These are phyloP conservation scores for Lytechinus variegatus DNA, from an alignment of 35 echinoderm and acorn worm species.

Conservation along the genomic window DNA sequence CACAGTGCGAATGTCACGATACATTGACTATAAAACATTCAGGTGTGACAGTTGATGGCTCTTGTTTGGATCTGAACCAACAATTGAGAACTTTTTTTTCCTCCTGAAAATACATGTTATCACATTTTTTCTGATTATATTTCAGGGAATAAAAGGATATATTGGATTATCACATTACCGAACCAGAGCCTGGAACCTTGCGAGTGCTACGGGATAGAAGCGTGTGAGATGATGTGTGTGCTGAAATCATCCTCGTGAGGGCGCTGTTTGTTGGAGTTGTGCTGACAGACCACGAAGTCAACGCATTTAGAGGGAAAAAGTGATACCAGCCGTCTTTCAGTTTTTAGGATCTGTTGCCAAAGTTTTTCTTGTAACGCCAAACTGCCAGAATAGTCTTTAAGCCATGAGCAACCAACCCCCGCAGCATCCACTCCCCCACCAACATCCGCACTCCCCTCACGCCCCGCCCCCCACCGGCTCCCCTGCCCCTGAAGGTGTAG, in stretches of 20 bases:
- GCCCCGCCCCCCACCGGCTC: constrained; percentile 30
- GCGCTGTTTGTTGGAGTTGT: background rate
- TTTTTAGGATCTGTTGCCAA: background rate
- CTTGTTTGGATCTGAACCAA: too few species aligned
- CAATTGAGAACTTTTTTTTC: background rate
- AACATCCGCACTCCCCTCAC: constrained; percentile 34
- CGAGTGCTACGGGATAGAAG: background rate
- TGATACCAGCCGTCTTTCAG: background rate
- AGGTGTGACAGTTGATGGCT: too few species aligned
- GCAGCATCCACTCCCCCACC: constrained; percentile 25
- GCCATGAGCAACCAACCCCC: constrained; percentile 48
- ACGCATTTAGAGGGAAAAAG: background rate
- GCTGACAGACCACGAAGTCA: background rate
- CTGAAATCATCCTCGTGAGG: background rate
- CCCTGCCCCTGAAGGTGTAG: constrained; percentile 49
- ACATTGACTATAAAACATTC: too few species aligned
- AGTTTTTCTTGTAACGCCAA: background rate
- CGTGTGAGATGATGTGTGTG: background rate
- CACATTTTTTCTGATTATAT: background rate
- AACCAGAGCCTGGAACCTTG: background rate
- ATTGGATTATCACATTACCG: constrained; percentile 7
- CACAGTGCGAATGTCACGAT: too few species aligned
- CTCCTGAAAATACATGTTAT: background rate
- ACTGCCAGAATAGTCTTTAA: background rate
- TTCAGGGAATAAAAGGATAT: constrained; percentile 7